Conservation (phyloP, 2,797 vertebrate species). For the Silurus lanzhouensis region DNA sequence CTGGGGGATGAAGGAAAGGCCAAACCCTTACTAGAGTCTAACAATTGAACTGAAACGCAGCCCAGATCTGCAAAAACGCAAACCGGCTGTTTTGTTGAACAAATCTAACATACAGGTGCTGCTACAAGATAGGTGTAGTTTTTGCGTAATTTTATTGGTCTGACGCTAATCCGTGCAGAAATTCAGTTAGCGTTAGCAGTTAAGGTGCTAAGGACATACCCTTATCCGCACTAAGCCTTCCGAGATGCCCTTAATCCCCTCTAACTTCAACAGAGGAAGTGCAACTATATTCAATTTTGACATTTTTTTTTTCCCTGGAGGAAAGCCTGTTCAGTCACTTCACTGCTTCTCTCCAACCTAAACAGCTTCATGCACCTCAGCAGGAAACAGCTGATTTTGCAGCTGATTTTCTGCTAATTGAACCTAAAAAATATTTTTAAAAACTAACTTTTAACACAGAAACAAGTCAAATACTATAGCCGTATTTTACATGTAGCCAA, state of each 20-base stretch:
- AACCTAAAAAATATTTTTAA: not conserved
- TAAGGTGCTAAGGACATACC: conserved; percentile 58
- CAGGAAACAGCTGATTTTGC: conserved; percentile 46
- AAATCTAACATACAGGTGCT: conserved; percentile 60
- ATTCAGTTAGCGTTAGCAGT: conserved; percentile 66
- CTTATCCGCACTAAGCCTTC: conserved; percentile 58
- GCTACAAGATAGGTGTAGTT: conserved; percentile 64
- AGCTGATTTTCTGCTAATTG: conserved; percentile 30
- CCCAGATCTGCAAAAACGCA: conserved; percentile 57
- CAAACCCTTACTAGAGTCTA: conserved; percentile 33
- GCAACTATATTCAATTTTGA: conserved; percentile 60
- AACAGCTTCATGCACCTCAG: conserved; percentile 52
- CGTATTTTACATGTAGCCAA: not conserved
- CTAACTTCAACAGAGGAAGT: conserved; percentile 51
- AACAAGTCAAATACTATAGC: not conserved
- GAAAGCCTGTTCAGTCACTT: conserved; percentile 50
- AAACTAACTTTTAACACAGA: not conserved
- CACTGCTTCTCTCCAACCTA: conserved; percentile 50
- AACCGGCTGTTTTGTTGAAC: conserved; percentile 55
- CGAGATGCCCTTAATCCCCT: conserved; percentile 59
- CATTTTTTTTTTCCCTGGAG: conserved; percentile 33
- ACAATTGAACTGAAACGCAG: conserved; percentile 60
- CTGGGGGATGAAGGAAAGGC: conserved; percentile 46
- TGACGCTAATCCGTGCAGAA: conserved; percentile 65
- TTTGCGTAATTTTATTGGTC: conserved; percentile 67